phyloP scores from a whole-genome alignment of 2,113 vertebrate genomes.

The Morone saxatilis region DNA sequence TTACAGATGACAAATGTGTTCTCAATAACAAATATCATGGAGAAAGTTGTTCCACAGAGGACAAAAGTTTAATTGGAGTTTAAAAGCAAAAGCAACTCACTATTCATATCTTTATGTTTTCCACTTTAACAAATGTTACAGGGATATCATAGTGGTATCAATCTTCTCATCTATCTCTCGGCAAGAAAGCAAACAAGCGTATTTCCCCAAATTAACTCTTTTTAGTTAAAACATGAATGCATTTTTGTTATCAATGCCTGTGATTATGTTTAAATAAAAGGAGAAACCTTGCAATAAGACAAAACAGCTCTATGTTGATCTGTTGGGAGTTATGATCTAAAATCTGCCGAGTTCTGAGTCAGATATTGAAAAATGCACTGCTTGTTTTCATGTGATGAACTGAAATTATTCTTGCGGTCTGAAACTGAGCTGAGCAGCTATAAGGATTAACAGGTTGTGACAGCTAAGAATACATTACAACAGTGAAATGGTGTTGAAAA shows the following conservation, averaged over 20 bases:
- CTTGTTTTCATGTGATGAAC: slow-evolving; percentile 17
- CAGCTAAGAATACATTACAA: slow-evolving; percentile 4
- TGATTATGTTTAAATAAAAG: neutral
- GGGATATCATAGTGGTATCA: no score
- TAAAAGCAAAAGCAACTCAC: no score
- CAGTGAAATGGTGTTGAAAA: neutral
- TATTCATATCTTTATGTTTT: no score
- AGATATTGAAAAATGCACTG: neutral
- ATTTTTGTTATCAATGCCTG: neutral
- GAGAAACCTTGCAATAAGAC: neutral
- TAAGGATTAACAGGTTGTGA: slow-evolving; percentile 12
- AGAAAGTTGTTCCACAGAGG: neutral
- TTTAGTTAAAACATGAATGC: neutral
- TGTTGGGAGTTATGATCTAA: neutral
- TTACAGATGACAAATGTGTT: slow-evolving; percentile 7
- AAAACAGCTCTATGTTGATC: neutral
- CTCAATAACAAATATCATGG: neutral
- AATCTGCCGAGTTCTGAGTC: neutral
- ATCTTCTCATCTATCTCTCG: neutral
- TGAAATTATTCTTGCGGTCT: neutral
- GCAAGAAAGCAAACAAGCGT: no score
- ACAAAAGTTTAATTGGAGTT: slow-evolving; percentile 4
- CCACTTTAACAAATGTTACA: no score
- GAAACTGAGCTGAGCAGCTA: neutral
- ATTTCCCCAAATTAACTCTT: neutral